Conservation (phyloP, 92 coral and sea anemone genomes). For the Paramuricea clavata region DNA sequence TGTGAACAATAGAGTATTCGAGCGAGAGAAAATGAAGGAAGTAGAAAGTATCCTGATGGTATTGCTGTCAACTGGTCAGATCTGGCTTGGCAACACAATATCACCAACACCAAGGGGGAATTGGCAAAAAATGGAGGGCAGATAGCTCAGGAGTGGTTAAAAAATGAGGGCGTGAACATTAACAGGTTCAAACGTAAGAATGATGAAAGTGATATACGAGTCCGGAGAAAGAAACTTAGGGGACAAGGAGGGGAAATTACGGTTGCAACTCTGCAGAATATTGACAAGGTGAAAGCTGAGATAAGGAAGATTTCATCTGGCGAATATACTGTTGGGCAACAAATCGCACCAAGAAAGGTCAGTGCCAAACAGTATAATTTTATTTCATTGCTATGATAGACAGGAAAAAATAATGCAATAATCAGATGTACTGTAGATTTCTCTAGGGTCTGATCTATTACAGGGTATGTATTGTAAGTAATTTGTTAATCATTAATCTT, state of each 20-base stretch:
- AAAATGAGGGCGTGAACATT: conserved; percentile 56
- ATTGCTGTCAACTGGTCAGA: conserved; percentile 71
- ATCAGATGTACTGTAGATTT: too few relatives aligned
- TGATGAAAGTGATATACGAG: background rate
- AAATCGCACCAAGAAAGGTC: conserved; percentile 69
- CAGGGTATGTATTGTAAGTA: too few relatives aligned
- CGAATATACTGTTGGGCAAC: conserved; percentile 67
- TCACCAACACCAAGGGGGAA: too few relatives aligned
- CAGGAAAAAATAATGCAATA: too few relatives aligned
- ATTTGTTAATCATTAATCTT: too few relatives aligned
- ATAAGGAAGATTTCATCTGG: conserved; percentile 52
- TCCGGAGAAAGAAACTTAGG: conserved; percentile 72
- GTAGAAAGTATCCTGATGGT: too few relatives aligned
- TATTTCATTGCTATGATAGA: too few relatives aligned
- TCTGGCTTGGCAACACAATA: conserved; percentile 54
- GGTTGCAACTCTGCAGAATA: conserved; percentile 37
- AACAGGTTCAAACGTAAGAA: conserved; percentile 55
- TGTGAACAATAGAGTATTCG: conserved; percentile 44
- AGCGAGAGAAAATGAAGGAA: conserved; percentile 48
- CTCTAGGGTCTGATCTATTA: too few relatives aligned
- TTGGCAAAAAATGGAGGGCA: too few relatives aligned
- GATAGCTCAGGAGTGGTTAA: conserved; percentile 67
- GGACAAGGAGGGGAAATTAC: conserved; percentile 62
- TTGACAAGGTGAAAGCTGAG: conserved; percentile 45
- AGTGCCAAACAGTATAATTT: too few relatives aligned